phyloP scores from a whole-genome alignment of 2,113 vertebrate species.

The Todiramphus chloris region DNA sequence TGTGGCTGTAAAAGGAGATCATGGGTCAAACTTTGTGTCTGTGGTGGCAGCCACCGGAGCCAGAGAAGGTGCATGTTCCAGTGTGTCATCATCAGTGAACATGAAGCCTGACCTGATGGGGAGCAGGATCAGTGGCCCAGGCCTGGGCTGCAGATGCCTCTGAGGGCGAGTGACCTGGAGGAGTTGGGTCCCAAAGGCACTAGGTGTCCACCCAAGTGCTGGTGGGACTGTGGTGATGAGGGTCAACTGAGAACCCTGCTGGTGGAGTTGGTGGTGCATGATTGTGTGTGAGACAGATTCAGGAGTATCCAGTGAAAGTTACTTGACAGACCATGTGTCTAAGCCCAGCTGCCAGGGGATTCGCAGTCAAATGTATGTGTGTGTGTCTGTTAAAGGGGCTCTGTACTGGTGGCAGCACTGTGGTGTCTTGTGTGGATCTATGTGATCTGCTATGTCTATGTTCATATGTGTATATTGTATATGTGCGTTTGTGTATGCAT shows the following conservation, averaged over 20 bases:
- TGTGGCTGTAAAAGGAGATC: no score
- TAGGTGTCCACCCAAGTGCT: accelerated
- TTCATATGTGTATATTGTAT: no score
- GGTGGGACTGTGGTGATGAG: not conserved
- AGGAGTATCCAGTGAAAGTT: not conserved
- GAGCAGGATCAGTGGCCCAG: accelerated
- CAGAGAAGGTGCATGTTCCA: accelerated
- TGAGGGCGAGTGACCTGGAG: accelerated
- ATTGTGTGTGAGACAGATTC: not conserved
- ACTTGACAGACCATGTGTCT: not conserved
- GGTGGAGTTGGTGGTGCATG: not conserved
- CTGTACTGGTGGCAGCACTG: not conserved
- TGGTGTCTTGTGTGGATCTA: not conserved
- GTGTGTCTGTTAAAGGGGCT: not conserved
- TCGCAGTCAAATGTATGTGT: accelerated
- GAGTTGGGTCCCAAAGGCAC: not conserved
- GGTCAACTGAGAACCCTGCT: accelerated
- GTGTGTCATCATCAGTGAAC: not conserved
- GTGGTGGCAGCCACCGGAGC: not conserved
- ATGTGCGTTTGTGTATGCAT: accelerated
- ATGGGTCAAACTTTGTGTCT: no score
- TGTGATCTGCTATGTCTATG: not conserved
- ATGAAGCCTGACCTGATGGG: accelerated
- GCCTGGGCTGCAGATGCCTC: not conserved
- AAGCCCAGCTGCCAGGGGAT: not conserved